Base-by-base conservation (phyloP, 2,888 invertebrate genomes). In the Napeogenes sylphis region DNA sequence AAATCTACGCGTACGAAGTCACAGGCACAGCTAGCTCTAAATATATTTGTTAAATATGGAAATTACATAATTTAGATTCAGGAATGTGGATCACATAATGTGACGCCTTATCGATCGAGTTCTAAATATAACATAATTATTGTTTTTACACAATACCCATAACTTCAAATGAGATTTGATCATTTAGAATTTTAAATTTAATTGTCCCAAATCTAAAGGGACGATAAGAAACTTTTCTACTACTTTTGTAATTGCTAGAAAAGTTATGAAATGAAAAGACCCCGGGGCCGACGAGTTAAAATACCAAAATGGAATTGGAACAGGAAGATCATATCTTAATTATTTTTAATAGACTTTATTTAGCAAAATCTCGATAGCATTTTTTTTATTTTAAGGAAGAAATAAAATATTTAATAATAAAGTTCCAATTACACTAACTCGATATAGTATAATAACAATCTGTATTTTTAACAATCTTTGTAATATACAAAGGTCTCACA, bases 201-300 rank as follows among this genome's bases (percentile, higher is more conserved):
- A 81, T 79, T 82, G 73, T 75, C 72, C 67, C 73, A 79, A 80
- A 81, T 79, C 78, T 79, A 78, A 75, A 76, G 74, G 78, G 77
- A 76, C 77, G 77, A 79, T 80, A 77, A 74, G 73, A 79, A 84
- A 84, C 82, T 85, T 83, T 73, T 75, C 76, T 81, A 85, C 84
- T 85, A 84, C 85, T 86, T 85, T 78, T 77, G 82, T 84, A 86
- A 86, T 85, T 85, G 84, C 82, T 80, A 78, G 77, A 72, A 81
- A 86, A 85, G 80, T 87, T 87, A 68, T 70, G 65, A 75, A 79
- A 81, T 77, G 79, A 79, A 80, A 79, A 78, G 77, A 80, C 78
- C 79, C 75, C 65, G 72, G 69, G 77, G 81, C 78, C 70, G 70
- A 68, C 67, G 73, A 76, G 75, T 75, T 77, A 74, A 78, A 80